These are phyloP conservation scores for Calameuta filiformis DNA, from an alignment of 2,888 invertebrate genomes.

Conservation along the genomic window DNA sequence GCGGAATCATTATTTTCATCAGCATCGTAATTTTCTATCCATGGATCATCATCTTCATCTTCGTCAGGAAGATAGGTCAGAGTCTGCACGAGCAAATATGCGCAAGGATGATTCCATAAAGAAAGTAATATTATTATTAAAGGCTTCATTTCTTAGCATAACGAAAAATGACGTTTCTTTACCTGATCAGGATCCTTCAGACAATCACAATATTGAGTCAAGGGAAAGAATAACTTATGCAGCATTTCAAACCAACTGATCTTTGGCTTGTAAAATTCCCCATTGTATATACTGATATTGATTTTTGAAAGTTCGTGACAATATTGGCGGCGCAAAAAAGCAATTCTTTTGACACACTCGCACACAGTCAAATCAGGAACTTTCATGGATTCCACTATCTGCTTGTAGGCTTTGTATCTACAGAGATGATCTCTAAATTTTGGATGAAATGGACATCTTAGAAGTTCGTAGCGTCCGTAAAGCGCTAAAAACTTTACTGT, in stretches of 20 bases:
- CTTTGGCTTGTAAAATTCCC: conserved; percentile 16
- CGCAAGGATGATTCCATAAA: neutral
- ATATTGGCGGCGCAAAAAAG: conserved; percentile 18
- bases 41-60: neutral
- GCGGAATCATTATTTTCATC: neutral
- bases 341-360: conserved; percentile 20
- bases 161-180: neutral
- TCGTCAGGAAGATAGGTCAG: neutral
- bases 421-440: conserved; percentile 15
- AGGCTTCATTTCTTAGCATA: neutral
- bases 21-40: neutral
- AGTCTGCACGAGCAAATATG: neutral
- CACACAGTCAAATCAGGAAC: conserved; percentile 19
- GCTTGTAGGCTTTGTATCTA: conserved; percentile 14
- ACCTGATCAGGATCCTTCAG: neutral
- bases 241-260: conserved; percentile 22
- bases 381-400: conserved; percentile 17
- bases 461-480: conserved; percentile 18
- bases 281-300: conserved; percentile 14
- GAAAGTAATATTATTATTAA: neutral
- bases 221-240: conserved; percentile 19
- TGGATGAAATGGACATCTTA: conserved; percentile 19
- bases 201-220: conserved; percentile 7
- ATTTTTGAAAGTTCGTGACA: conserved; percentile 22
- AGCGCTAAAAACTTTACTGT: conserved; percentile 16